Base-by-base conservation (phyloP, 2,797 vertebrate genomes). In the Cuculus canorus region DNA sequence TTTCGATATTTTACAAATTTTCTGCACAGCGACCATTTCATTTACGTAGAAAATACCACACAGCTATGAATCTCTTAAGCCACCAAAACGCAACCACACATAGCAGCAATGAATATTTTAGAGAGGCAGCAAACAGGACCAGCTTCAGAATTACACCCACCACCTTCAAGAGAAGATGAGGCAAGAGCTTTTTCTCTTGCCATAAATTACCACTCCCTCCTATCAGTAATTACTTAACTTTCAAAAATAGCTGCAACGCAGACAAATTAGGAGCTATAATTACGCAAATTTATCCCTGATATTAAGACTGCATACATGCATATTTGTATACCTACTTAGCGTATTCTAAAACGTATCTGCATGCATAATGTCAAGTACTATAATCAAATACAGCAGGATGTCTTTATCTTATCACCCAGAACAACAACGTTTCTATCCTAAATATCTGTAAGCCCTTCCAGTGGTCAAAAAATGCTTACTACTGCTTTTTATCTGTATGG, bases 221-320 rank as follows among this genome's bases (percentile, higher is more conserved):
- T 56, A 91, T 86, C 70, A 39, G 89, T 91, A 94, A 96, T 94
- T 95, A 95, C 91, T 96, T 91, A 94, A 91, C 92, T 82, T 92
- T 78, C 89, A 90, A 81, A 96, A 96, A 93, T 96, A 96, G 82
- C 89, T 93, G 63, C 79, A 92, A 69, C 2, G 1, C 82, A 87
- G 84, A 88, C 71, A 90, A 94, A 90, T 91, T 92, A 89, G 25
- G 65, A 93, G 72, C 76, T 90, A 69, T 75, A 94, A 93, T 96
- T 94, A 92, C 5, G 0, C 76, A 71, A 80, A 86, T 88, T 81
- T 65, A 86, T 65, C 91, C 80, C 39, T 76, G 82, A 88, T 92
- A 86, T 70, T 77, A 88, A 66, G 82, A 35, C 25, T 69, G 85
- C 72, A 88, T 69, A 75, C 33, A 86, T 91, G 78, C 78, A 95